A percentile compares a stretch with the other conserved stretches of the same genome.
Conservation (phyloP, 2,797 vertebrate species). For the Mormyrops boulengeri region DNA sequence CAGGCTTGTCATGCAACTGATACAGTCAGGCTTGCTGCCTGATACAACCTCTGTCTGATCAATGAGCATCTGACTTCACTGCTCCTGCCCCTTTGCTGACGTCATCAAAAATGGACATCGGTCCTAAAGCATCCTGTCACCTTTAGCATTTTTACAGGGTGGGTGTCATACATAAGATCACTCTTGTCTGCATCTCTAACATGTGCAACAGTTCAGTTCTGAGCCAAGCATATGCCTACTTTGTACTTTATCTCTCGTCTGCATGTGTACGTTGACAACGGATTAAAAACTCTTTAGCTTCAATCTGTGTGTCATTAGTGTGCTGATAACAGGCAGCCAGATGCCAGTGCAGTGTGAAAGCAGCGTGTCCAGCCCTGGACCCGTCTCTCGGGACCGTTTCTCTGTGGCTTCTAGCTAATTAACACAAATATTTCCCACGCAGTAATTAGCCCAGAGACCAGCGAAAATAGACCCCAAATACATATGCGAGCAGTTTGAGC, state of each 20-base stretch:
- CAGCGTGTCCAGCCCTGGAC: background rate
- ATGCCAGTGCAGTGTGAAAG: slow-evolving; percentile 4
- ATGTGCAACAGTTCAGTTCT: background rate
- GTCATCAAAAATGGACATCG: slow-evolving; percentile 3
- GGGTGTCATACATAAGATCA: background rate
- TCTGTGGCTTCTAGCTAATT: background rate
- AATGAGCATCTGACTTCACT: background rate
- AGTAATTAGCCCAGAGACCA: slow-evolving; percentile 5
- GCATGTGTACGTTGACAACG: background rate
- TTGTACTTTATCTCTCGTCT: background rate
- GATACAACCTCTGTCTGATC: background rate
- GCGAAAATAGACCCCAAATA: background rate
- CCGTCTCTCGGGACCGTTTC: background rate
- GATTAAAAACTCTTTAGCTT: background rate
- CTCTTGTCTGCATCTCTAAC: background rate
- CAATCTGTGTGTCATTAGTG: background rate
- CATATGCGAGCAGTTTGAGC: background rate
- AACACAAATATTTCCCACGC: background rate
- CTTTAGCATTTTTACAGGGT: background rate
- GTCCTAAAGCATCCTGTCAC: background rate
- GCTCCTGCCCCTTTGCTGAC: background rate
- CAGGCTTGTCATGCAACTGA: background rate
- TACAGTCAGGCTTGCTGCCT: background rate
- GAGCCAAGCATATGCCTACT: background rate
- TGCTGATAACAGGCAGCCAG: background rate